Percentiles rank a stretch among this genome's conserved stretches.
Conservation (phyloP, 2,797 vertebrate species). For the Sebastes minor region DNA sequence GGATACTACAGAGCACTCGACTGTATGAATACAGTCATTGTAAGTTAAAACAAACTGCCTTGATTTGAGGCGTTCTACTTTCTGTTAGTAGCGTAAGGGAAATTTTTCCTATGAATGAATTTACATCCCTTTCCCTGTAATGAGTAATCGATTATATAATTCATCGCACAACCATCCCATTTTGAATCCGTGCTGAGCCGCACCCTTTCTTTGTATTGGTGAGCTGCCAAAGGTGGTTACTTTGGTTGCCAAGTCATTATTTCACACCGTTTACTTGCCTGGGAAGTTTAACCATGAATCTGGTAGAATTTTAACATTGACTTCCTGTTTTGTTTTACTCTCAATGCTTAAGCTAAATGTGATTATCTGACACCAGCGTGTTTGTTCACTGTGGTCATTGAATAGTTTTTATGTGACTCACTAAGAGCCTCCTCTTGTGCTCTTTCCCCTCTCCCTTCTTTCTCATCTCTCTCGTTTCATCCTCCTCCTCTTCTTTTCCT, state of each 20-base stretch:
- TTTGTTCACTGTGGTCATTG: constrained; percentile 45
- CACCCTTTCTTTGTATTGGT: constrained; percentile 64
- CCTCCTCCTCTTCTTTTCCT: constrained; percentile 4
- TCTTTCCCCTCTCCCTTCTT: constrained; percentile 9
- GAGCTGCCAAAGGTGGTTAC: constrained; percentile 59
- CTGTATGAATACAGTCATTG: constrained; percentile 23
- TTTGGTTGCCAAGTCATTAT: constrained; percentile 56
- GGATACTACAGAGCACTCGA: not conserved
- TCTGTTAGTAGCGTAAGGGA: constrained; percentile 31
- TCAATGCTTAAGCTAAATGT: constrained; percentile 5
- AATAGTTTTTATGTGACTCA: constrained; percentile 53
- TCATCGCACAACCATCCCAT: constrained; percentile 41
- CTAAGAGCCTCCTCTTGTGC: constrained; percentile 19
- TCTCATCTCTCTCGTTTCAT: constrained; percentile 2
- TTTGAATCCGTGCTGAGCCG: constrained; percentile 53
- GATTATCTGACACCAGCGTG: constrained; percentile 15
- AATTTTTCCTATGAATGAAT: constrained; percentile 52
- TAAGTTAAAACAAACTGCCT: constrained; percentile 14
- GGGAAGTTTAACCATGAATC: constrained; percentile 22
- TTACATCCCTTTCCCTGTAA: constrained; percentile 42
- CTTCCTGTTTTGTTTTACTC: constrained; percentile 1
- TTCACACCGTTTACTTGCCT: constrained; percentile 35
- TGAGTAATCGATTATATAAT: constrained; percentile 69
- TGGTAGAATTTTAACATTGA: not conserved
- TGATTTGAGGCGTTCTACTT: constrained; percentile 20